Conservation (phyloP, 2,797 vertebrate genomes). For the Aphelocoma californica region DNA sequence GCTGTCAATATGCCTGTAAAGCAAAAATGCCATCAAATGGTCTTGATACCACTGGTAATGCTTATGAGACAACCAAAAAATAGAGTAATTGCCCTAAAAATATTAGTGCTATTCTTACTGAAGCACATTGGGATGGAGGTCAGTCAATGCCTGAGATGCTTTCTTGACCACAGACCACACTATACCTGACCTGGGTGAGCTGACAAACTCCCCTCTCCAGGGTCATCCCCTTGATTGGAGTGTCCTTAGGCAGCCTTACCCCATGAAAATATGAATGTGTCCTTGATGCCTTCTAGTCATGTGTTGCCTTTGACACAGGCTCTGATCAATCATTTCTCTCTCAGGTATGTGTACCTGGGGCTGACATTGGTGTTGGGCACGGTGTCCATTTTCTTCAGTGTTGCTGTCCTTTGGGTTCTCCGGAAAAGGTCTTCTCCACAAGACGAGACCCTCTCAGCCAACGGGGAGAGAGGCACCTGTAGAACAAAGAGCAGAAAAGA, state of each 20-base stretch:
- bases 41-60: background rate
- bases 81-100: background rate
- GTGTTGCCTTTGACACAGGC: background rate
- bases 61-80: background rate
- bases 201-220: background rate
- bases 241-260: background rate
- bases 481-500: slow-evolving; percentile 60
- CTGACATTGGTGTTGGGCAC: slow-evolving; percentile 73
- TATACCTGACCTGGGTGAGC: background rate
- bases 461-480: slow-evolving; percentile 34
- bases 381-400: slow-evolving; percentile 72
- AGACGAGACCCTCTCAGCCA: slow-evolving; percentile 39
- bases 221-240: background rate
- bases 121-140: background rate
- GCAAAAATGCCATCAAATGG: background rate
- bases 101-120: background rate
- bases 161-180: background rate
- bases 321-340: slow-evolving; percentile 58
- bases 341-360: slow-evolving; percentile 77
- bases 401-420: slow-evolving; percentile 69
- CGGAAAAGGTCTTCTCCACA: slow-evolving; percentile 61
- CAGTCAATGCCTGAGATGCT: background rate
- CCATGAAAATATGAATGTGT: background rate
- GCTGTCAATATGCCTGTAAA: background rate
- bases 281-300: background rate